Percentiles rank a stretch among this genome's conserved stretches.
Evolutionary conservation across 2,888 invertebrate genomes (phyloP).

Genomic region (Phortica magna): DNA sequence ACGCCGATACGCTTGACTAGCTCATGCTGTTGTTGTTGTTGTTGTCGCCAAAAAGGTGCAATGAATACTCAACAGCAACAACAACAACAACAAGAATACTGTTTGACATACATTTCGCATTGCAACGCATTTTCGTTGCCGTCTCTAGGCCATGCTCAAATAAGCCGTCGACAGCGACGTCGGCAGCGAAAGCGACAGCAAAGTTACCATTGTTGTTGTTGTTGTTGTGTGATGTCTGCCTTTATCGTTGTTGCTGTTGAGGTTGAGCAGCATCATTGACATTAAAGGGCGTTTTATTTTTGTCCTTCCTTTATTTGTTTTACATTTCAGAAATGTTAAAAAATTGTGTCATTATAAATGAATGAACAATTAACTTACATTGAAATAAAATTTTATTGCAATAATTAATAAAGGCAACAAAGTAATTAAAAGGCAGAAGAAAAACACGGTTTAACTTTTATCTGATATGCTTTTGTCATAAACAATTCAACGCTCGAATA

Average conservation of each 20-base stretch:
- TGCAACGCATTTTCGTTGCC: slow-evolving; percentile 11
- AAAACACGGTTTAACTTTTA: too few relatives aligned
- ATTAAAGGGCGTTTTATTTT: too few relatives aligned
- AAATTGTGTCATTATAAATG: too few relatives aligned
- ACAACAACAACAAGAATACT: neutral
- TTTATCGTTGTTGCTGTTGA: slow-evolving; percentile 1
- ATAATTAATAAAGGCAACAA: too few relatives aligned
- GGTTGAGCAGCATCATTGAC: too few relatives aligned
- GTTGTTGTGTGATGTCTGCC: neutral
- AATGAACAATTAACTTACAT: too few relatives aligned
- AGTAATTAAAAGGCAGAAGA: too few relatives aligned
- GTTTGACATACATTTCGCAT: slow-evolving; percentile 20
- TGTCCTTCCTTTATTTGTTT: too few relatives aligned
- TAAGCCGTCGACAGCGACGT: slow-evolving; percentile 21
- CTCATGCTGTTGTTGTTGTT: neutral
- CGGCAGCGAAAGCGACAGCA: neutral
- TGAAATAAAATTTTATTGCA: too few relatives aligned
- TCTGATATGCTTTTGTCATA: too few relatives aligned
- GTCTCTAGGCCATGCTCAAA: slow-evolving; percentile 24
- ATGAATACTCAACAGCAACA: slow-evolving; percentile 2
- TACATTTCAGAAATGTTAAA: too few relatives aligned
- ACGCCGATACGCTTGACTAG: neutral
- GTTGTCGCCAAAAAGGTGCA: slow-evolving; percentile 12
- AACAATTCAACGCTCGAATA: too few relatives aligned
- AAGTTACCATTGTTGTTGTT: slow-evolving; percentile 27